Conservation (phyloP, 2,113 vertebrate genomes). For the Ochotona curzoniae region DNA sequence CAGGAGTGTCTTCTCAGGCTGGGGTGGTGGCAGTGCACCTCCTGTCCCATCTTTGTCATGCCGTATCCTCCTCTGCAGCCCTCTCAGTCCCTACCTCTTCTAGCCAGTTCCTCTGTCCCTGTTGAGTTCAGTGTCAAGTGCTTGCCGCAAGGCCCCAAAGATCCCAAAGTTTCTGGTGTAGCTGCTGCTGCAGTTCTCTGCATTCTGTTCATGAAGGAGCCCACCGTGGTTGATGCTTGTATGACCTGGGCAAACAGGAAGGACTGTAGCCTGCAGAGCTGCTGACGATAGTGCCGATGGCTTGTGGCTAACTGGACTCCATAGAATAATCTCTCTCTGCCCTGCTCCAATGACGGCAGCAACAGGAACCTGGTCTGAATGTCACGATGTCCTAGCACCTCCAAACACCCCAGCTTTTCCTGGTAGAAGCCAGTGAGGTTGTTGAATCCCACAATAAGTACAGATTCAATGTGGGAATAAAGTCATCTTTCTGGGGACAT, state of each 20-base stretch:
- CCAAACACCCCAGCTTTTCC: neutral
- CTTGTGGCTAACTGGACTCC: conserved; percentile 91
- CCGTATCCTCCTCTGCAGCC: conserved; percentile 91
- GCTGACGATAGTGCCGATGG: conserved; percentile 90
- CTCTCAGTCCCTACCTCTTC: conserved; percentile 90
- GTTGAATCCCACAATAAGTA: too few relatives aligned
- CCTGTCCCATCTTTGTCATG: conserved; percentile 92
- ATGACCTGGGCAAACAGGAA: conserved; percentile 90
- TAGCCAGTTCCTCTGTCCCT: conserved; percentile 89
- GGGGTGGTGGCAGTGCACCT: conserved; percentile 60
- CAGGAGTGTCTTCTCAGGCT: too few relatives aligned
- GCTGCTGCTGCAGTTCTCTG: conserved; percentile 90
- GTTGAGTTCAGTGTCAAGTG: conserved; percentile 88
- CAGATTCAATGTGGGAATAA: too few relatives aligned
- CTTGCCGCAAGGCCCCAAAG: conserved; percentile 87
- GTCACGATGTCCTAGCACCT: neutral
- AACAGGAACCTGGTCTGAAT: fast-evolving
- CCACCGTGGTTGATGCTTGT: conserved; percentile 88
- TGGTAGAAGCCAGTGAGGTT: neutral
- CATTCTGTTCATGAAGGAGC: too few relatives aligned
- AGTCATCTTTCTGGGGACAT: neutral
- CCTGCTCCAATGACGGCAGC: conserved; percentile 76
- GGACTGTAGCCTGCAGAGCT: conserved; percentile 79
- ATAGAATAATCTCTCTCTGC: too few relatives aligned
- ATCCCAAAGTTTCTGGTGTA: conserved; percentile 89